Evolutionary conservation across 1,140 invertebrate genomes (phyloP).

Genomic region (Brachionus rotundiformis): DNA sequence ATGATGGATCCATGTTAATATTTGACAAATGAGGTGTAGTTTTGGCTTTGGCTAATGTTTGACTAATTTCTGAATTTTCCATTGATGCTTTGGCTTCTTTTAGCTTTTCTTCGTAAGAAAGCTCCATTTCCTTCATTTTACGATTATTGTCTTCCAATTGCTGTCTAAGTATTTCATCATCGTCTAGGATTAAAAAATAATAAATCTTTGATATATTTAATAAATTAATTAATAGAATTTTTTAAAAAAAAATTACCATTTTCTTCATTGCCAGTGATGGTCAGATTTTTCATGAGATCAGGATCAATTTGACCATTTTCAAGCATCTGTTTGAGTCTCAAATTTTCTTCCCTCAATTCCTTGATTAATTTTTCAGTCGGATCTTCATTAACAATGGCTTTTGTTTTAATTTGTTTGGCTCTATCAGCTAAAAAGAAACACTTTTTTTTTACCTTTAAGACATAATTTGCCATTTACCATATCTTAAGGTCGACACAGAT

Average conservation of each 20-base stretch:
- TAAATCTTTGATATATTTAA: too few species aligned
- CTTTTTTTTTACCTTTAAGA: too few species aligned
- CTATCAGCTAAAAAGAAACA: constrained; percentile 68
- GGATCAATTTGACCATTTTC: constrained; percentile 58
- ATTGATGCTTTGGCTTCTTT: constrained; percentile 58
- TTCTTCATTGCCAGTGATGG: constrained; percentile 56
- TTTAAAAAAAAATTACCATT: too few species aligned
- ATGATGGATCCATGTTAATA: constrained; percentile 69
- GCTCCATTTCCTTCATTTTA: constrained; percentile 67
- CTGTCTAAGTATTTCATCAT: constrained; percentile 65
- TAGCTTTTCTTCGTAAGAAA: constrained; percentile 68
- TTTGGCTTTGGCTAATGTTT: too few species aligned
- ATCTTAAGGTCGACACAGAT: constrained; percentile 70
- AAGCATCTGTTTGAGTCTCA: constrained; percentile 61
- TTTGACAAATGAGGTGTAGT: constrained; percentile 68
- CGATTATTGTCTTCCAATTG: constrained; percentile 67
- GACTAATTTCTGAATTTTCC: constrained; percentile 61
- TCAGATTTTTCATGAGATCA: constrained; percentile 55
- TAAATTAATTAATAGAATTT: too few species aligned
- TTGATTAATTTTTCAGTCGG: constrained; percentile 68
- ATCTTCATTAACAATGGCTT: constrained; percentile 69
- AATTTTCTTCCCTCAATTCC: constrained; percentile 65
- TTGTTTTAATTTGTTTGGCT: constrained; percentile 70
- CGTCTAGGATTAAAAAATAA: constrained; percentile 55
- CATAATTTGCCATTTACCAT: constrained; percentile 66